A percentile compares a stretch with the other conserved stretches of the same genome.
Evolutionary conservation across 2,888 invertebrate species (phyloP).

Genomic region (Microchrysa polita): DNA sequence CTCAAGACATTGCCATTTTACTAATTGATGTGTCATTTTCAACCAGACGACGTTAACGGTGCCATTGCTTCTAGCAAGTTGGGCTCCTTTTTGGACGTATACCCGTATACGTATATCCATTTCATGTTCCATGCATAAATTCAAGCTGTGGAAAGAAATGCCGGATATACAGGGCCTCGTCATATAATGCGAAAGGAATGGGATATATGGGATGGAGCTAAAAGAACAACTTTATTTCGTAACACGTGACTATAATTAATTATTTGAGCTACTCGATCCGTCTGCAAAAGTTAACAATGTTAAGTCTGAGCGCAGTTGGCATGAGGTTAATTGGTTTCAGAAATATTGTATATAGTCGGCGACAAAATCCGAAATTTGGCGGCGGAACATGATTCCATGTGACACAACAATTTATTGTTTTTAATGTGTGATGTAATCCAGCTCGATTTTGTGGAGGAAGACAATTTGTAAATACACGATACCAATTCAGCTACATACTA

Average conservation of each 20-base stretch:
- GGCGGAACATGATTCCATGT: no score
- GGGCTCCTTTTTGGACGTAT: neutral
- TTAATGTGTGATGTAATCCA: no score
- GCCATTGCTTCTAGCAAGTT: neutral
- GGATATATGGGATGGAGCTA: neutral
- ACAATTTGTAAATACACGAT: no score
- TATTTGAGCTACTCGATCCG: neutral
- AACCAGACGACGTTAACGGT: conserved; percentile 14
- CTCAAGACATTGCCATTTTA: conserved; percentile 27
- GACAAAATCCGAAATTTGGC: no score
- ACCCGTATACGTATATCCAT: no score
- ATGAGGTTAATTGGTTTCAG: no score
- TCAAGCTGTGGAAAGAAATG: neutral
- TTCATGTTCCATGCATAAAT: neutral
- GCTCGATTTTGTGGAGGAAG: no score
- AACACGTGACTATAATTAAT: conserved; percentile 11
- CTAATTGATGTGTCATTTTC: conserved; percentile 35
- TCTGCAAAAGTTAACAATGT: neutral
- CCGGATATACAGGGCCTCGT: neutral
- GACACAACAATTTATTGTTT: no score
- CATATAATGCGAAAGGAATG: neutral
- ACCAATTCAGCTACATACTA: no score
- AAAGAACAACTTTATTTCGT: neutral
- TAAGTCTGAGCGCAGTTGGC: no score
- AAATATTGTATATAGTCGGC: no score